Conservation (phyloP, 1,140 invertebrate species). For the Drosophila melanogaster region DNA sequence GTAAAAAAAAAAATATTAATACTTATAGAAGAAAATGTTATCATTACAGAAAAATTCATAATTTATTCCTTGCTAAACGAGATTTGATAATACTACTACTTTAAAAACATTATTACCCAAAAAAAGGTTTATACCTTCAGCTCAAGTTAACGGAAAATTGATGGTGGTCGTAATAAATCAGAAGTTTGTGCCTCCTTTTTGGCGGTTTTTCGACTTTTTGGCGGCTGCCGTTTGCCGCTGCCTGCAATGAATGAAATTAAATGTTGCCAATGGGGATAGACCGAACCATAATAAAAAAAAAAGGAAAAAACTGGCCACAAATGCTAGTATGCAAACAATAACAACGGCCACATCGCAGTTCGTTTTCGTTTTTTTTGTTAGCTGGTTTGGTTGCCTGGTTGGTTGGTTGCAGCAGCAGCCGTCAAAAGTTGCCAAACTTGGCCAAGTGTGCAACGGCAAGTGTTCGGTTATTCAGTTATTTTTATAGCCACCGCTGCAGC, state of each 20-base stretch:
- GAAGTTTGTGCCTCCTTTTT: slow-evolving; percentile 36
- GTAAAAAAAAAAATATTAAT: neutral
- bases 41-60: neutral
- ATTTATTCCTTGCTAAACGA: too few species aligned
- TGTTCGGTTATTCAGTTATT: slow-evolving; percentile 76
- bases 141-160: neutral
- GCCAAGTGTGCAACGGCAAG: slow-evolving; percentile 80
- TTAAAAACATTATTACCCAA: too few species aligned
- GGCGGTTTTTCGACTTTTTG: slow-evolving; percentile 58
- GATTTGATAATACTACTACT: too few species aligned
- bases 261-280: slow-evolving; percentile 62
- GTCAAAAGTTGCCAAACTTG: slow-evolving; percentile 80
- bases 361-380: slow-evolving; percentile 47
- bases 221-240: slow-evolving; percentile 10
- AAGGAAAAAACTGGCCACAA: slow-evolving; percentile 20
- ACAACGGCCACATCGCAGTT: slow-evolving; percentile 56
- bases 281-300: neutral
- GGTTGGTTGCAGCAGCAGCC: slow-evolving; percentile 44
- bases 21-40: too few species aligned
- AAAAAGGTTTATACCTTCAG: neutral
- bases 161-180: slow-evolving; percentile 11
- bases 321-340: slow-evolving; percentile 46
- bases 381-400: slow-evolving; percentile 29
- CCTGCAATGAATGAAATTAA: slow-evolving; percentile 79
- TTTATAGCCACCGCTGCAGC: slow-evolving; percentile 61